These are phyloP conservation scores for Theodoxus fluviatilis DNA, from an alignment of 2,888 invertebrate genomes.

Conservation along the genomic window DNA sequence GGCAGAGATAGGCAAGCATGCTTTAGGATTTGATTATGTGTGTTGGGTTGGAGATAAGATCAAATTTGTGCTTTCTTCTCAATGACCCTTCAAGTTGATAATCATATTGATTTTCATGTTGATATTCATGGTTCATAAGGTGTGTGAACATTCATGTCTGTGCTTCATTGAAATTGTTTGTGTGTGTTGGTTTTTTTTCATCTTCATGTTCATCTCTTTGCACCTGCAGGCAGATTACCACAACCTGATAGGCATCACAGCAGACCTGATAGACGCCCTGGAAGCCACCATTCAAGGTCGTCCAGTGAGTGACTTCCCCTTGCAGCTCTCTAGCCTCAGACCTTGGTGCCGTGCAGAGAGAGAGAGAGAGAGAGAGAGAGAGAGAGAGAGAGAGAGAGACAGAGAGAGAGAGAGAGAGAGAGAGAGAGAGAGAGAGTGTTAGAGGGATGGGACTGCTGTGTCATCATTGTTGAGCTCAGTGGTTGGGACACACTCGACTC, in stretches of 20 bases:
- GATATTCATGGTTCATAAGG: not conserved
- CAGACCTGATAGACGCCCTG: conserved; percentile 71
- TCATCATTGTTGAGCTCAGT: too few species aligned
- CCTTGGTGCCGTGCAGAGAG: too few species aligned
- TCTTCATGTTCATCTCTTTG: not conserved
- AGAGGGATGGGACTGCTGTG: too few species aligned
- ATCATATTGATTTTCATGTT: not conserved
- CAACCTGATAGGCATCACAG: conserved; percentile 69
- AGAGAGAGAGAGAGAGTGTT: too few species aligned
- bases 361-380: too few species aligned
- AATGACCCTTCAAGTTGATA: not conserved
- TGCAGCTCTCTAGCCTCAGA: not conserved
- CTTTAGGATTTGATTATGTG: too few species aligned
- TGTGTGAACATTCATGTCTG: not conserved
- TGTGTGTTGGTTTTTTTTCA: not conserved
- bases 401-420: too few species aligned
- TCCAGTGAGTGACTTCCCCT: conserved; percentile 57
- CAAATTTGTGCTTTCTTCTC: not conserved
- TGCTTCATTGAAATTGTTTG: not conserved
- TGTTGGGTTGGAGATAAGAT: not conserved
- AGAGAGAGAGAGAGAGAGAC: too few species aligned
- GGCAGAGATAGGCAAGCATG: too few species aligned
- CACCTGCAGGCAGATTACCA: conserved; percentile 66
- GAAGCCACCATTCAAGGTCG: conserved; percentile 71
- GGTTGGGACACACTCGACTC: too few species aligned